Percentiles rank a stretch among this genome's conserved stretches.
Evolutionary conservation across 2,888 invertebrate species (phyloP).

Genomic region (Heliothis peltigera): DNA sequence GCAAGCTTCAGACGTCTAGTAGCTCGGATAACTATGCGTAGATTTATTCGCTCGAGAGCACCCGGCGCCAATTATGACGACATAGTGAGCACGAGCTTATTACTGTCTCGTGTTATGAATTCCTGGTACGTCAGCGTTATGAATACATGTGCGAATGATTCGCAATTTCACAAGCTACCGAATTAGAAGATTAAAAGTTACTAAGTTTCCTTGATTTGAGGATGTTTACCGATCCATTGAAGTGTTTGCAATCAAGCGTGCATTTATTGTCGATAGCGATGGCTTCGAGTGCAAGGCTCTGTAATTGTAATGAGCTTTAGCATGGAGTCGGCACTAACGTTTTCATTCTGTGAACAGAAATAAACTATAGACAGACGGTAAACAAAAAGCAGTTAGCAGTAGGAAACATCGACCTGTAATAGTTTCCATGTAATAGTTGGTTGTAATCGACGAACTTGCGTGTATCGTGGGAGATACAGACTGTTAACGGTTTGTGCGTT

Average conservation of each 20-base stretch:
- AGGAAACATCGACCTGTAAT: constrained; percentile 53
- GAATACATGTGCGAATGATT: constrained; percentile 33
- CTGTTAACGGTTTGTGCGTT: constrained; percentile 69
- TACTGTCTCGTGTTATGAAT: constrained; percentile 48
- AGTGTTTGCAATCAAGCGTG: constrained; percentile 21
- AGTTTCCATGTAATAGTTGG: constrained; percentile 51
- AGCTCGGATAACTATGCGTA: constrained; percentile 53
- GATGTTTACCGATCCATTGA: constrained; percentile 4
- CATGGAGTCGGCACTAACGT: constrained; percentile 17
- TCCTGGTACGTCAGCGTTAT: constrained; percentile 34
- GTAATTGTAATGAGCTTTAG: constrained; percentile 42
- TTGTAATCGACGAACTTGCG: constrained; percentile 56
- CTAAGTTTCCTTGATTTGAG: constrained; percentile 21
- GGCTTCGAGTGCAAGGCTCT: constrained; percentile 1
- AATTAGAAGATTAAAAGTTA: constrained; percentile 18
- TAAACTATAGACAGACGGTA: constrained; percentile 35
- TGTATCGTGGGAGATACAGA: constrained; percentile 69
- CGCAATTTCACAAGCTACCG: constrained; percentile 35
- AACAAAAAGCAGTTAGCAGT: constrained; percentile 48
- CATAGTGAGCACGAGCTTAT: constrained; percentile 44
- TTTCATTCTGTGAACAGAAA: constrained; percentile 45
- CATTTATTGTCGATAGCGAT: constrained; percentile 3
- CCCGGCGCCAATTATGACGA: constrained; percentile 58
- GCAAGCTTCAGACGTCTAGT: constrained; percentile 56
- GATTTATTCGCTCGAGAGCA: constrained; percentile 58